Conservation (phyloP, 2,888 invertebrate genomes). For the Adineta ricciae region DNA sequence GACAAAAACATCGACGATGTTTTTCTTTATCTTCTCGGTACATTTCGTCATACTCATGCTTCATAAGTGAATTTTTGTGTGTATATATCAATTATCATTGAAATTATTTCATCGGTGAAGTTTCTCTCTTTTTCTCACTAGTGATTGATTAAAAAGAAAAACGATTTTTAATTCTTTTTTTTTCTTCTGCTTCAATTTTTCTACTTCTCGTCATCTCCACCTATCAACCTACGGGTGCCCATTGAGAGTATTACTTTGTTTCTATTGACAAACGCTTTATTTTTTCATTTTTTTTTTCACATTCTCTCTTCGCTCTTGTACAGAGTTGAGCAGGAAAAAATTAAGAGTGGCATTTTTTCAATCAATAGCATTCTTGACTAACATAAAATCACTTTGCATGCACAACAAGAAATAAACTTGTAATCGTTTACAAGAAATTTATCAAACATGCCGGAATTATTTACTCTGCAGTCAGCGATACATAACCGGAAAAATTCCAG, state of each 20-base stretch:
- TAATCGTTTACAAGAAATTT: not conserved
- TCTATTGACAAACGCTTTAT: not conserved
- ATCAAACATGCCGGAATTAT: not conserved
- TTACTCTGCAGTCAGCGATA: too few relatives aligned
- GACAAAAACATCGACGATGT: not conserved
- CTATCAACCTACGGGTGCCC: not conserved
- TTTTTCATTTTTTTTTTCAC: not conserved
- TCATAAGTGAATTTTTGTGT: too few relatives aligned
- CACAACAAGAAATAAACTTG: not conserved
- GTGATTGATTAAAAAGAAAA: not conserved
- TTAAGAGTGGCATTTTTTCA: not conserved
- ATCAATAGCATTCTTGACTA: not conserved
- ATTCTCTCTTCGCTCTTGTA: not conserved
- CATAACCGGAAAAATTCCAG: not conserved
- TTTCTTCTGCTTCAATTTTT: not conserved
- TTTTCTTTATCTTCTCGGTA: too few relatives aligned
- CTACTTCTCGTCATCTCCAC: not conserved
- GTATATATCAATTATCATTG: too few relatives aligned
- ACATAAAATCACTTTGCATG: not conserved
- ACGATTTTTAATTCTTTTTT: not conserved
- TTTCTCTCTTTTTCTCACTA: not conserved
- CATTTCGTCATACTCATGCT: too few relatives aligned
- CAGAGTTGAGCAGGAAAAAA: not conserved
- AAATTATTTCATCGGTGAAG: not conserved
- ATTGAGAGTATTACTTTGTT: not conserved